These are phyloP conservation scores for Syngnathus rostellatus DNA, from an alignment of 2,797 vertebrate species.

Conservation along the genomic window DNA sequence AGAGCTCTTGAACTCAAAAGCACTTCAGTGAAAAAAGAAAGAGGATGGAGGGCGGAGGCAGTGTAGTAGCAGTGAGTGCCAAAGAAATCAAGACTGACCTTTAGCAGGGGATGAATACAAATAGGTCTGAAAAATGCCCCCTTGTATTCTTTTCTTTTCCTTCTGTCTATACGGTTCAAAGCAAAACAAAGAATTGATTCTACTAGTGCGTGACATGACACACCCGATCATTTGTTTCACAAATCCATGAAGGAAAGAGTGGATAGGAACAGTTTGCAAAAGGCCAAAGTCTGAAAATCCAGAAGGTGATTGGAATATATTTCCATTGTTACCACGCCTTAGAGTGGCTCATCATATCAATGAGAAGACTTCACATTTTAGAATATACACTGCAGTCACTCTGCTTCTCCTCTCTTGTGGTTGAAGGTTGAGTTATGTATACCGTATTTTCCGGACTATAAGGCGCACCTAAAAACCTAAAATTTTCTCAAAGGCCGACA, in stretches of 20 bases:
- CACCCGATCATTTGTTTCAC: neutral
- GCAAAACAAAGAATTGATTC: neutral
- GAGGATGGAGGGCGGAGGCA: constrained; percentile 11
- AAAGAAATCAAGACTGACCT: constrained; percentile 7
- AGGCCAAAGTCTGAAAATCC: neutral
- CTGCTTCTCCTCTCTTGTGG: no score
- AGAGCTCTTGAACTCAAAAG: constrained; percentile 51
- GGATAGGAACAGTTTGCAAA: neutral
- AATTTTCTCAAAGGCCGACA: no score
- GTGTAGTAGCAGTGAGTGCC: constrained; percentile 8
- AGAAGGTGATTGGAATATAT: neutral
- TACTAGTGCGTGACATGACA: neutral
- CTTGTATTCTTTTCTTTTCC: neutral
- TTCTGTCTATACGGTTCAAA: neutral
- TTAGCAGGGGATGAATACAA: constrained; percentile 4
- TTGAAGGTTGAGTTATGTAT: no score
- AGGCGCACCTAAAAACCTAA: no score
- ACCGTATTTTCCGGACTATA: no score
- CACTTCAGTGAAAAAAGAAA: constrained; percentile 25
- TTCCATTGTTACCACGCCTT: neutral
- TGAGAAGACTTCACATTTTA: neutral
- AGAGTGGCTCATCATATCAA: neutral
- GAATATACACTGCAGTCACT: no score
- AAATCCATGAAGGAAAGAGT: neutral
- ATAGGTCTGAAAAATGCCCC: neutral